Base-by-base conservation (phyloP, 1,140 invertebrate genomes). In the Caenorhabditis inopinata region DNA sequence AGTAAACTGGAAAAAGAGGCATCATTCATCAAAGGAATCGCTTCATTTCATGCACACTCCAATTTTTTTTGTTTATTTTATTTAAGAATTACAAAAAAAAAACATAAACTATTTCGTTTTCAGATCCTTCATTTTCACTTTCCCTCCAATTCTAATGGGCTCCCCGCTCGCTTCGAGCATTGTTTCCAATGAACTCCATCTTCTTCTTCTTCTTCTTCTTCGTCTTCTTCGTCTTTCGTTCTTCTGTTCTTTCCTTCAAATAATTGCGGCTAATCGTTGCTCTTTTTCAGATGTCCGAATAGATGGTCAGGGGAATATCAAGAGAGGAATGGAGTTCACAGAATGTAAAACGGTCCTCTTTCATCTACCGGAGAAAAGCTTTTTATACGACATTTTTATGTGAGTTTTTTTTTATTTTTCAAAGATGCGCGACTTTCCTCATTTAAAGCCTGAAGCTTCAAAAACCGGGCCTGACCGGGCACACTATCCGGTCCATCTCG, bases 321-420 rank as follows among this genome's bases (percentile, higher is more conserved):
- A 62, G 21, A 46, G 38, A 29, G 21, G 16, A 68, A 81, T 81
- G 80, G 74, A 81, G 27, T 68, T 32, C 16, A 38, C 38, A 21
- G 51, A 76, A 21, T 81, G 80, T 46, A 51, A 77, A 45, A 81
- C 80, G 4, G 62, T 77, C 9, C 29, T 81, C 5, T n/a, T 83
- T 21, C 82, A 80, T 53, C 74, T 83, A 29, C 82, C 82, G 1
- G 75, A 83, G 16, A 74, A 83, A 38, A 81, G 79, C 47, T 21
- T 82, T 75, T 25, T 83, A 80, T 83, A 83, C 62, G 82, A 74
- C 32, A 42, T 53, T 35, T 49, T 81, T 35, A 46, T 38, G 79
- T 81, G 35, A 51, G 58, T 74, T 53, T 58, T 51, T 14, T 38
- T 23, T 32, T 49, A 2, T 76, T 5, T 16, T 25, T 35, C 78